phyloP scores from a whole-genome alignment of 1,140 invertebrate species.

The Littorina saxatilis region DNA sequence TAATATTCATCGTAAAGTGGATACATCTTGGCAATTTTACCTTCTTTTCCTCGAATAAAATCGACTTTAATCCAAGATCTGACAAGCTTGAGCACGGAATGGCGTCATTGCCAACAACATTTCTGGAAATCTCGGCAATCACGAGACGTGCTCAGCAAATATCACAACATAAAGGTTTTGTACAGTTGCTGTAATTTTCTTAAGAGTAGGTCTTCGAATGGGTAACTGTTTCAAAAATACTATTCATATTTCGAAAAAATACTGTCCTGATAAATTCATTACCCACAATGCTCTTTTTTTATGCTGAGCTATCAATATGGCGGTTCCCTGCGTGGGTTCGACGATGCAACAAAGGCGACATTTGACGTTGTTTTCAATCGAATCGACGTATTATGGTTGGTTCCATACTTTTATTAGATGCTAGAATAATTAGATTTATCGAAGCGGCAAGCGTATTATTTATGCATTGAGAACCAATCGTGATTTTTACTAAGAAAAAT shows the following conservation, averaged over 20 bases:
- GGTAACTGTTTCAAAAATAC: too few relatives aligned
- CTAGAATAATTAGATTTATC: not conserved
- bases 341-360: constrained; percentile 27
- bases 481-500: not conserved
- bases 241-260: too few relatives aligned
- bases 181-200: not conserved
- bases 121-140: constrained; percentile 13
- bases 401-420: not conserved
- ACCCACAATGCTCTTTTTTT: constrained; percentile 32
- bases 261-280: not conserved
- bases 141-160: not conserved
- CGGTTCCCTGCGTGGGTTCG: constrained; percentile 37
- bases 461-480: not conserved
- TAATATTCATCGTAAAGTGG: too few relatives aligned
- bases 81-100: not conserved
- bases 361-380: constrained; percentile 2
- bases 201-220: too few relatives aligned
- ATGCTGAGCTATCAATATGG: constrained; percentile 39
- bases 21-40: too few relatives aligned
- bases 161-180: not conserved
- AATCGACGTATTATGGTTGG: constrained; percentile 31
- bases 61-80: too few relatives aligned
- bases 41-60: too few relatives aligned
- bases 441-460: not conserved
- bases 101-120: constrained; percentile 24